Base-by-base conservation (phyloP, 2,797 vertebrate genomes). In the Delichon dasypus region DNA sequence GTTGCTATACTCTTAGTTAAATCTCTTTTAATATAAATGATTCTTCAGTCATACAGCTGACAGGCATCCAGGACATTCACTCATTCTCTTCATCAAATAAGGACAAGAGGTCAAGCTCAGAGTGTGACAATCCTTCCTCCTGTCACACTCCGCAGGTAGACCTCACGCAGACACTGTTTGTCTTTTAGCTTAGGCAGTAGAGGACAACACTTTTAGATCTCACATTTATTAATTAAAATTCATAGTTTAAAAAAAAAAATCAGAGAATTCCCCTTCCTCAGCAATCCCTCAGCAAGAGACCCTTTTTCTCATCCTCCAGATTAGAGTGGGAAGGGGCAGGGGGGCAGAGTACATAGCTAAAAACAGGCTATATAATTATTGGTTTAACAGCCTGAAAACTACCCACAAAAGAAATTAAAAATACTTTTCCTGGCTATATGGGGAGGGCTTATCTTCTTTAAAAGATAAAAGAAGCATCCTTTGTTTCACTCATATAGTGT, bases 41-140 rank as follows among this genome's bases (percentile, higher is more conserved):
- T 85, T 94, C n/a, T 84, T 85, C 10, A 64, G 62, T 67, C 72
- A 18, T 23, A 36, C 64, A 78, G 51, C 30, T 82, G 72, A 53
- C 0, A 2, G 44, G 25, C n/a, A 8, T 55, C 70, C 50, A 84
- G 77, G 81, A 81, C 48, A 81, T 73, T 77, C 72, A 73, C 42
- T 84, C 71, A 51, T 73, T 80, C 40, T 89, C 84, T 71, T 92
- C 45, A 86, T 64, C 60, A 66, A 95, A 36, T 42, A 78, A 86
- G 87, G 85, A 86, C 94, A 91, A 57, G 9, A 88, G 34, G 92
- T 85, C 76, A 92, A 75, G 66, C 55, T 71, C 66, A 57, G 53
- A 81, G n/a, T 48, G 53, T 62, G 65, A 77, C 47, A 75, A 76
- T 88, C 34, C 42, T 77, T 78, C 40, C 38, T 40, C 57, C 54